Conservation (phyloP, 2,888 invertebrate species). For the Oithona nana region DNA sequence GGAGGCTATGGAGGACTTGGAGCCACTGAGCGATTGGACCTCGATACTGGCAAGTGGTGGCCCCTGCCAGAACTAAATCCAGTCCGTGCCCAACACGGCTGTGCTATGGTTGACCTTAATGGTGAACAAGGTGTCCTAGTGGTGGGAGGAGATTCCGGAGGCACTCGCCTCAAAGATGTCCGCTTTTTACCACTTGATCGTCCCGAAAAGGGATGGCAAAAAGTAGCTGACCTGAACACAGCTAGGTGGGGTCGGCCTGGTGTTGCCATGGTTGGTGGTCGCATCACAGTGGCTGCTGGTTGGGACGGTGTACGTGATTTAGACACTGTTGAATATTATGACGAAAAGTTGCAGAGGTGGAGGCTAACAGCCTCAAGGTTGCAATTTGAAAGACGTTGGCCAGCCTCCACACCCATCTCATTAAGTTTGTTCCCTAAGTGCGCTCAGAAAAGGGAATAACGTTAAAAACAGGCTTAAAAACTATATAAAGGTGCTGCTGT, state of each 20-base stretch:
- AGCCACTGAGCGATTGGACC: not conserved
- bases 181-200: not conserved
- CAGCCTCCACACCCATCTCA: conserved; percentile 8
- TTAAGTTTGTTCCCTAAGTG: conserved; percentile 3
- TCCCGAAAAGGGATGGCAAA: not conserved
- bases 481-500: not conserved
- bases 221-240: conserved; percentile 13
- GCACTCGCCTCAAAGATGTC: conserved; percentile 5
- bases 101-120: conserved; percentile 13
- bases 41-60: conserved; percentile 6
- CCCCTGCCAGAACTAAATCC: conserved; percentile 11
- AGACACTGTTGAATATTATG: conserved; percentile 14
- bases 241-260: conserved; percentile 15
- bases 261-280: conserved; percentile 10
- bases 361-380: conserved; percentile 4
- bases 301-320: conserved; percentile 8
- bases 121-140: conserved; percentile 14
- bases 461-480: not conserved
- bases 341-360: conserved; percentile 6
- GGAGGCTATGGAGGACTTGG: conserved; percentile 14
- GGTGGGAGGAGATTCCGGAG: conserved; percentile 14
- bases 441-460: not conserved
- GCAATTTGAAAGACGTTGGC: conserved; percentile 5
- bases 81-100: conserved; percentile 13
- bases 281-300: conserved; percentile 12